These are phyloP conservation scores for Caenorhabditis zanzibari DNA, from an alignment of 2,888 invertebrate species.

Conservation along the genomic window DNA sequence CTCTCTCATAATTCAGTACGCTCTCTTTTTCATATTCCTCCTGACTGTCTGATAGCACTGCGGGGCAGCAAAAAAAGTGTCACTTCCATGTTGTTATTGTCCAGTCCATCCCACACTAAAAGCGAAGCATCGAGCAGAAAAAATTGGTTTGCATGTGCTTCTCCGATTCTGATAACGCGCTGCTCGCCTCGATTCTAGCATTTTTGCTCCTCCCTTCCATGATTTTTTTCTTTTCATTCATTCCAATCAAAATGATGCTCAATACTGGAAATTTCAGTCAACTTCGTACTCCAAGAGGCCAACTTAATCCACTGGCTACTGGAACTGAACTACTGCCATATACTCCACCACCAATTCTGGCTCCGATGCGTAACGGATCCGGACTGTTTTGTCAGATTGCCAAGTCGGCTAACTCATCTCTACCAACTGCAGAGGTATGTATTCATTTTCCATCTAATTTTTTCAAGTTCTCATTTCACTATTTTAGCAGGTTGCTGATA, in stretches of 20 bases:
- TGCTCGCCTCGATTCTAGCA: conserved; percentile 10
- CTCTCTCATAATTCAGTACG: conserved; percentile 31
- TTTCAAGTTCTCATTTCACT: neutral
- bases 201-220: conserved; percentile 20
- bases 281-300: conserved; percentile 69
- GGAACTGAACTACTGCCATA: conserved; percentile 86
- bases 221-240: conserved; percentile 9
- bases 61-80: conserved; percentile 37
- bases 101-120: conserved; percentile 28
- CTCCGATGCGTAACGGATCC: conserved; percentile 92
- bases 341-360: conserved; percentile 95
- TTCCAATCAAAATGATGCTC: conserved; percentile 21
- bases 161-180: conserved; percentile 36
- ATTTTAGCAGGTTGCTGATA: conserved; percentile 21
- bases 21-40: conserved; percentile 30
- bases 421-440: conserved; percentile 25
- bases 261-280: conserved; percentile 67
- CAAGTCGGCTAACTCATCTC: conserved; percentile 56
- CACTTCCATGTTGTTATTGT: conserved; percentile 54
- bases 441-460: neutral
- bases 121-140: conserved; percentile 17
- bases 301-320: conserved; percentile 11
- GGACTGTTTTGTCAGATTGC: conserved; percentile 88
- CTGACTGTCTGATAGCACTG: conserved; percentile 60
- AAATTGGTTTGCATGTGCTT: conserved; percentile 29